Evolutionary conservation across 2,888 invertebrate species (phyloP), one percentile per base, ranked within the genome.

Genomic region (Eledona agricola): DNA sequence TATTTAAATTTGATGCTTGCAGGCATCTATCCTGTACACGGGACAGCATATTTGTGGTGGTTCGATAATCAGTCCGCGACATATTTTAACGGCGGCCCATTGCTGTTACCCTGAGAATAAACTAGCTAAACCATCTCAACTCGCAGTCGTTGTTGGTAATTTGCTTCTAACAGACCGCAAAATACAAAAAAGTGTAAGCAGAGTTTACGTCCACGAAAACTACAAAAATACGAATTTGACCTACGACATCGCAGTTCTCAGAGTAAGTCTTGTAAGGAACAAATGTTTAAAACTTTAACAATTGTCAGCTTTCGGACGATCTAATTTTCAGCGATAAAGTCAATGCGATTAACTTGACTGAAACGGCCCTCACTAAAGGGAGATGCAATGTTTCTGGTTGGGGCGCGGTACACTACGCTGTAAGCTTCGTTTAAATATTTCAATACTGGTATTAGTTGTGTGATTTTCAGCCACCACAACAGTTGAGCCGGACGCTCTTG

Each of bases 301-400:
- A n/a, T n/a, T n/a, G n/a, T n/a, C n/a, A n/a, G n/a, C n/a, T n/a
- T n/a, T n/a, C n/a, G n/a, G n/a, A n/a, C n/a, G n/a, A n/a, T n/a
- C n/a, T n/a, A n/a, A n/a, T n/a, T n/a, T n/a, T n/a, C n/a, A 34
- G 42, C 1, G 11, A 34, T 3, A 11, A 42, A 1, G 26, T 52
- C 13, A 4, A 10, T 1, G 12, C 38, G 1, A 46, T 52, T 2
- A 32, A 31, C 9, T 38, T 46, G 15, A 20, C 45, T 5, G 9
- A 6, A 13, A 10, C 5, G 2, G 1, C 4, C 4, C 1, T 31
- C 9, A 38, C 4, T 1, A 9, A 7, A 9, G 46, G 46, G 6
- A 32, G 0, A 7, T 52, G 52, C 12, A 26, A 10, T n/a, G 52
- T 46, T 5, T 52, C 52, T n/a, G 52, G 52, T 5, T 52, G 52